Evolutionary conservation across 2,888 invertebrate genomes (phyloP).

Genomic region (Neoaliturus tenellus): DNA sequence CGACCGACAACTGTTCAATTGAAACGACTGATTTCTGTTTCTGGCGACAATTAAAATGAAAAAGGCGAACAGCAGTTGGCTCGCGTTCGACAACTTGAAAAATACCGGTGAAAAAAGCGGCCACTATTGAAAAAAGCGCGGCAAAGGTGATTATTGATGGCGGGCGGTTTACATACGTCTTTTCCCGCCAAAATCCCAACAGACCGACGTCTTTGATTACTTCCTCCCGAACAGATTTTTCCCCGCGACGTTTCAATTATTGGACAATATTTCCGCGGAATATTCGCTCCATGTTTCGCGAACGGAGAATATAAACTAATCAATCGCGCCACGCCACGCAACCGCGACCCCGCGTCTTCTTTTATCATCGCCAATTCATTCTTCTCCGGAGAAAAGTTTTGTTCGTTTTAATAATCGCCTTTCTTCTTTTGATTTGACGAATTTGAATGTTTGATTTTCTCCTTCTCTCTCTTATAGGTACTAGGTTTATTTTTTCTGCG

Average conservation of each 20-base stretch:
- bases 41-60: constrained; percentile 49
- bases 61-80: constrained; percentile 50
- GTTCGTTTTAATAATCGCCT: constrained; percentile 30
- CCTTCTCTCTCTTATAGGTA: neutral
- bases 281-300: constrained; percentile 28
- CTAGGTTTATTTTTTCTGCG: no score
- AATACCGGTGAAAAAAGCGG: constrained; percentile 34
- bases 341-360: constrained; percentile 18
- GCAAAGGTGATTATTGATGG: constrained; percentile 49
- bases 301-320: constrained; percentile 38
- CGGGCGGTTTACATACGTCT: constrained; percentile 50
- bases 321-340: constrained; percentile 24
- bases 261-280: constrained; percentile 50
- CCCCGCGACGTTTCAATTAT: constrained; percentile 57
- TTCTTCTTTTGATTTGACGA: constrained; percentile 27
- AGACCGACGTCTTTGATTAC: constrained; percentile 51
- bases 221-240: constrained; percentile 49
- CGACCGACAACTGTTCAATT: constrained; percentile 49
- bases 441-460: constrained; percentile 30
- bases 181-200: constrained; percentile 44
- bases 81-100: constrained; percentile 45
- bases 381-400: constrained; percentile 38
- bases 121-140: constrained; percentile 37
- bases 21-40: constrained; percentile 45
- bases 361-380: constrained; percentile 38